Percentiles rank a stretch among this genome's conserved stretches.
Conservation (phyloP, 2,888 invertebrate species). For the Dynastes maya region DNA sequence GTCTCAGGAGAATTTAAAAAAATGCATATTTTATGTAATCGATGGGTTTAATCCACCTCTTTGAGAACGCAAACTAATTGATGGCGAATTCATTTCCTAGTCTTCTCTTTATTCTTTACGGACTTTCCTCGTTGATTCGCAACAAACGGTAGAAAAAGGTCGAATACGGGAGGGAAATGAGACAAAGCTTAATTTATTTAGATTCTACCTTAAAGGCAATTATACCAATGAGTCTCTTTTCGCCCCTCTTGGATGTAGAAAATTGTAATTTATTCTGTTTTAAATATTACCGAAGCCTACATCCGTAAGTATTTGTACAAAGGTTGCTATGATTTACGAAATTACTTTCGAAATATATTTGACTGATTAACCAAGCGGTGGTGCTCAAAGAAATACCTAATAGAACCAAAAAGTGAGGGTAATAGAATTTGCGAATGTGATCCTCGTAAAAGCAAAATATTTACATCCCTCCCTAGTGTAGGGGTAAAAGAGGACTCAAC, state of each 20-base stretch:
- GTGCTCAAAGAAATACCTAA: too few species aligned
- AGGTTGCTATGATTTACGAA: neutral
- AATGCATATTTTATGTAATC: slow-evolving; percentile 35
- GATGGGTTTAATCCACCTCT: slow-evolving; percentile 25
- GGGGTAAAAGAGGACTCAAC: too few species aligned
- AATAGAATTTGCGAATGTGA: too few species aligned
- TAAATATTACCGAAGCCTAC: neutral
- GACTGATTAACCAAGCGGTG: too few species aligned
- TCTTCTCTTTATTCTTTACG: neutral
- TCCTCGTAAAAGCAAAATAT: too few species aligned
- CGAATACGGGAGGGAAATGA: neutral
- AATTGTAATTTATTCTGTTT: slow-evolving; percentile 22
- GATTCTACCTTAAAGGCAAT: slow-evolving; percentile 28
- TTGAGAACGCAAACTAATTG: slow-evolving; percentile 23
- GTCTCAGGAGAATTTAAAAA: neutral
- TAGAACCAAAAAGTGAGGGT: too few species aligned
- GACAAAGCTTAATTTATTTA: slow-evolving; percentile 27
- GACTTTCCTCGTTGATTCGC: neutral
- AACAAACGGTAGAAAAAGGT: neutral
- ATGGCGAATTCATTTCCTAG: slow-evolving; percentile 15
- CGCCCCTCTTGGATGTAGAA: neutral
- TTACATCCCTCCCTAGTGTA: too few species aligned
- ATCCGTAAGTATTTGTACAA: neutral
- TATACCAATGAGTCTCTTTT: slow-evolving; percentile 12
- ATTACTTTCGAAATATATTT: too few species aligned